Base-by-base conservation (phyloP, 92 coral and sea anemone species). In the Heteractis magnifica region DNA sequence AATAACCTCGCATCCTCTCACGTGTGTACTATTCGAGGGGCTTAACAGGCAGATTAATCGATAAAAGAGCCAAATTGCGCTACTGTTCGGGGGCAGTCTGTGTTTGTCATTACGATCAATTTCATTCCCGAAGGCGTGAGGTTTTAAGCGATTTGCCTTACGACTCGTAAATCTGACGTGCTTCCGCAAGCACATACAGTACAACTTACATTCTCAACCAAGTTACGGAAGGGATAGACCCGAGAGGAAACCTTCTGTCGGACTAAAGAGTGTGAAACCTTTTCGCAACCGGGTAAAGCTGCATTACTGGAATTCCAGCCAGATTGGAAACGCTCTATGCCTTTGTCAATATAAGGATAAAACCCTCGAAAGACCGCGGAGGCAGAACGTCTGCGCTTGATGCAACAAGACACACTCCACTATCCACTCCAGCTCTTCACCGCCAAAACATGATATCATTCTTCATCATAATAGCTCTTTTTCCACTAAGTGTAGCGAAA, bases 51-150 rank as follows among this genome's bases (percentile, higher is more conserved):
- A 34, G 1, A 48, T 84, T 84, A 84, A 8, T 65, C 21, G 59
- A 84, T 75, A 84, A 75, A 75, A 58, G 59, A 50, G 52, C 6
- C 64, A 81, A 70, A 79, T 70, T 51, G 13, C 65, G 15, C 50
- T 81, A 51, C 84, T 19, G 64, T 56, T 74, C 83, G 16, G 52
- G 73, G 73, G 15, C 55, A 62, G 51, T 49, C 72, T 71, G 64
- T 70, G 77, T 68, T 68, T 81, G 73, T 75, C 52, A 71, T 81
- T 75, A 81, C 73, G 84, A 68, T 81, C 84, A 71, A 68, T 81
- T 65, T 71, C 79, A 76, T n/a, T 68, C 58, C 65, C 23, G 79
- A 58, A 81, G 84, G 84, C 84, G 84, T 81, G 84, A 81, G 74
- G 76, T 71, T 81, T 13, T 68, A 81, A 81, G 58, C 84, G 84